phyloP scores from a whole-genome alignment of 2,888 invertebrate genomes.

The Phyllotreta striolata region DNA sequence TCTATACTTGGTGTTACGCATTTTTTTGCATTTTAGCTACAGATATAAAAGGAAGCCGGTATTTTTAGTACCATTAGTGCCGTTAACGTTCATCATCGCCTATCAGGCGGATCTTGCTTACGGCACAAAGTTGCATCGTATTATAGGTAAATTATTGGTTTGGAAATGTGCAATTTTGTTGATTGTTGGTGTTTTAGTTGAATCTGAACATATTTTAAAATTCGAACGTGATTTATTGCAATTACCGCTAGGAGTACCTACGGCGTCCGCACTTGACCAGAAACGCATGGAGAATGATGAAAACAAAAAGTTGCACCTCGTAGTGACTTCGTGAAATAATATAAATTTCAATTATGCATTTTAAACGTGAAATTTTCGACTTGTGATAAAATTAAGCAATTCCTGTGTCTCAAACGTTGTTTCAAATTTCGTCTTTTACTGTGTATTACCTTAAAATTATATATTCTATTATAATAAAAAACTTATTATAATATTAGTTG shows the following conservation, averaged over 20 bases:
- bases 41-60: slow-evolving; percentile 63
- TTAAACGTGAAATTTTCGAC: too few relatives aligned
- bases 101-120: slow-evolving; percentile 82
- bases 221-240: slow-evolving; percentile 75
- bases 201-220: slow-evolving; percentile 82
- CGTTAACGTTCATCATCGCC: slow-evolving; percentile 73
- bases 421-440: too few relatives aligned
- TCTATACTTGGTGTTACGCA: background rate
- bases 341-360: too few relatives aligned
- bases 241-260: slow-evolving; percentile 78
- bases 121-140: slow-evolving; percentile 78
- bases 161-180: slow-evolving; percentile 12
- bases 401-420: too few relatives aligned
- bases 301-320: slow-evolving; percentile 51
- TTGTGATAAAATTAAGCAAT: too few relatives aligned
- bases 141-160: slow-evolving; percentile 67
- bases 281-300: slow-evolving; percentile 52
- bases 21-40: slow-evolving; percentile 41
- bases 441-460: too few relatives aligned
- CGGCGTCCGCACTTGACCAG: slow-evolving; percentile 64
- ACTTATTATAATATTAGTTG: too few relatives aligned
- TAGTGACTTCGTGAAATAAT: too few relatives aligned
- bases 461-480: too few relatives aligned
- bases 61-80: slow-evolving; percentile 72
- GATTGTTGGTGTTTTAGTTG: slow-evolving; percentile 63